A percentile compares a stretch with the other conserved stretches of the same genome.
These are phyloP conservation scores for Choristoneura fumiferana DNA, from an alignment of 1,140 invertebrate species.

Conservation along the genomic window DNA sequence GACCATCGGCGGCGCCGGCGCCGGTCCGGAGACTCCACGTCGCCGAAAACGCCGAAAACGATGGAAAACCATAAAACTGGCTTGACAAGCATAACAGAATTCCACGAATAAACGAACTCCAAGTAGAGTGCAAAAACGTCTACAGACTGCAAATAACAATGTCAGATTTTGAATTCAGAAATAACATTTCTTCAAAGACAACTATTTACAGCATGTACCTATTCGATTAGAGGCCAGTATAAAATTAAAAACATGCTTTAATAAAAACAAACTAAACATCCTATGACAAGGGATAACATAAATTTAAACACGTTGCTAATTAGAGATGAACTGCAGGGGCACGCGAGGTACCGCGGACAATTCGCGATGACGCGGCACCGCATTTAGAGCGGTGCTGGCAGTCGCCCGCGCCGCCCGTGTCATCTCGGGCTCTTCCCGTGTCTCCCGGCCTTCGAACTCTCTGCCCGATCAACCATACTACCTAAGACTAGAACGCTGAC, in stretches of 20 bases:
- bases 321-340: slow-evolving; percentile 13
- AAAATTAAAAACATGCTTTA: too few species aligned
- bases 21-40: slow-evolving; percentile 29
- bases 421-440: slow-evolving; percentile 52
- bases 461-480: neutral
- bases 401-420: slow-evolving; percentile 40
- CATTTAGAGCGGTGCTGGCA: slow-evolving; percentile 52
- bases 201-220: too few species aligned
- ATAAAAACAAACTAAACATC: neutral
- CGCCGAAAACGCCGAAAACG: neutral
- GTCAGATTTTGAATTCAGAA: too few species aligned
- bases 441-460: slow-evolving; percentile 27
- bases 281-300: neutral
- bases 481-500: too few species aligned
- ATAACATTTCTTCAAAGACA: too few species aligned
- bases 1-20: slow-evolving; percentile 33
- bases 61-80: too few species aligned
- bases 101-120: too few species aligned
- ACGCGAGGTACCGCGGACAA: slow-evolving; percentile 33
- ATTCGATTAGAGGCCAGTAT: too few species aligned
- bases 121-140: too few species aligned
- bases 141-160: too few species aligned
- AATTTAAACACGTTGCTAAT: slow-evolving; percentile 16
- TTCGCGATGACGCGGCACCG: slow-evolving; percentile 55
- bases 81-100: too few species aligned